Conservation (phyloP, 1,140 invertebrate species). For the Leptopilina clavipes region DNA sequence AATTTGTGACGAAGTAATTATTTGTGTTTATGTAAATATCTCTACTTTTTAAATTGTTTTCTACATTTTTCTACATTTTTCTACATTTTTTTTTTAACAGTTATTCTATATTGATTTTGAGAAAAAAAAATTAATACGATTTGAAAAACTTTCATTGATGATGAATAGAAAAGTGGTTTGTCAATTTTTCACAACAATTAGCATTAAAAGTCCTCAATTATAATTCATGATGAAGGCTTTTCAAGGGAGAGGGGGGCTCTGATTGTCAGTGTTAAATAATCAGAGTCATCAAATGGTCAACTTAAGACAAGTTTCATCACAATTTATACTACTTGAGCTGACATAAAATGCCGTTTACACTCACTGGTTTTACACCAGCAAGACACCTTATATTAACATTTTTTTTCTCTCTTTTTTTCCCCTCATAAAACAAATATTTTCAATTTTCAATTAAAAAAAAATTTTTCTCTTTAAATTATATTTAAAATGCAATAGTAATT, state of each 20-base stretch:
- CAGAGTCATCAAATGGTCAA: constrained; percentile 38
- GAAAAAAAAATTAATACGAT: background rate
- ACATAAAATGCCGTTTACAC: constrained; percentile 13
- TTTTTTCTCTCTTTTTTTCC: background rate
- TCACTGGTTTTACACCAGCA: background rate
- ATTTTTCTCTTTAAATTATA: too few relatives aligned
- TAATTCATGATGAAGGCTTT: constrained; percentile 43
- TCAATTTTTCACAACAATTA: background rate
- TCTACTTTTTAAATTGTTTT: too few relatives aligned
- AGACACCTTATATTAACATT: background rate
- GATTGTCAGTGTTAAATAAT: constrained; percentile 41
- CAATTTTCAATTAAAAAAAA: too few relatives aligned
- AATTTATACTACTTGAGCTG: constrained; percentile 39
- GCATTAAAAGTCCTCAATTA: constrained; percentile 37
- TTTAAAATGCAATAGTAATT: too few relatives aligned
- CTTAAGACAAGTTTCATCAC: constrained; percentile 22
- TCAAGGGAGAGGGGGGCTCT: constrained; percentile 24
- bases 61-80: too few relatives aligned
- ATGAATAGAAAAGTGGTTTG: background rate
- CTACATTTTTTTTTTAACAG: too few relatives aligned
- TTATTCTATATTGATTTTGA: too few relatives aligned
- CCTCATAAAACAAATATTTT: too few relatives aligned
- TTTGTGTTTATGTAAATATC: too few relatives aligned
- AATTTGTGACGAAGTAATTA: too few relatives aligned
- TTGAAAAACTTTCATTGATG: background rate